Percentiles rank a stretch among this genome's conserved stretches.
Conservation (phyloP, 2,113 vertebrate species). For the Mungos mungo region DNA sequence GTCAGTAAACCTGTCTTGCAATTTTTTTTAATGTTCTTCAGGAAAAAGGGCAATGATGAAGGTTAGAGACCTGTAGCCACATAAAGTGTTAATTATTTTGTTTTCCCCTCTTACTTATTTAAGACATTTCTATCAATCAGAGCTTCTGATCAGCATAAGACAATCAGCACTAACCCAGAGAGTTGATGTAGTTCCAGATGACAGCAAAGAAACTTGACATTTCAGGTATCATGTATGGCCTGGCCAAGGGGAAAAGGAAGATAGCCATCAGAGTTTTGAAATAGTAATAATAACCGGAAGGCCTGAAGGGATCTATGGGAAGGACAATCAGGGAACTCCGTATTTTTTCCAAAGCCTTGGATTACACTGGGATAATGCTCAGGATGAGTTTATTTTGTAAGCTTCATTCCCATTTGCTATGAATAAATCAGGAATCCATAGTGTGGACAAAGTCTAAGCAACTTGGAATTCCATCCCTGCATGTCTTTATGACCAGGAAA, state of each 20-base stretch:
- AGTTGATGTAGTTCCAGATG: background rate
- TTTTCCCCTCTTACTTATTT: background rate
- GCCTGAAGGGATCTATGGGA: background rate
- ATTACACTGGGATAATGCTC: background rate
- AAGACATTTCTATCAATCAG: background rate
- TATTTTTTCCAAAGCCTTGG: background rate
- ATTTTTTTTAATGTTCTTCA: background rate
- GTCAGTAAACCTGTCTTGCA: background rate
- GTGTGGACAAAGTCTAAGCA: background rate
- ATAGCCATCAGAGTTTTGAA: background rate
- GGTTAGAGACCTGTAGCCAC: background rate
- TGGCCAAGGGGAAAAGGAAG: background rate
- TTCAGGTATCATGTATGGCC: background rate
- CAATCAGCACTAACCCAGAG: background rate
- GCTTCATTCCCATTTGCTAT: background rate
- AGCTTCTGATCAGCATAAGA: background rate
- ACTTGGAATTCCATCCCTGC: background rate
- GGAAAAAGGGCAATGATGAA: background rate
- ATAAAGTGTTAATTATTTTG: background rate
- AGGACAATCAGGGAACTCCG: background rate
- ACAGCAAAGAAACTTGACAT: background rate
- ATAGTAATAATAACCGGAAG: background rate
- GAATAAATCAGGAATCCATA: background rate
- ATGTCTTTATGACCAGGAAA: background rate
- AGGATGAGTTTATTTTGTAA: background rate